Evolutionary conservation across 2,113 vertebrate genomes (phyloP), one percentile per base, ranked within the genome.

Genomic region (Tupaia tana): DNA sequence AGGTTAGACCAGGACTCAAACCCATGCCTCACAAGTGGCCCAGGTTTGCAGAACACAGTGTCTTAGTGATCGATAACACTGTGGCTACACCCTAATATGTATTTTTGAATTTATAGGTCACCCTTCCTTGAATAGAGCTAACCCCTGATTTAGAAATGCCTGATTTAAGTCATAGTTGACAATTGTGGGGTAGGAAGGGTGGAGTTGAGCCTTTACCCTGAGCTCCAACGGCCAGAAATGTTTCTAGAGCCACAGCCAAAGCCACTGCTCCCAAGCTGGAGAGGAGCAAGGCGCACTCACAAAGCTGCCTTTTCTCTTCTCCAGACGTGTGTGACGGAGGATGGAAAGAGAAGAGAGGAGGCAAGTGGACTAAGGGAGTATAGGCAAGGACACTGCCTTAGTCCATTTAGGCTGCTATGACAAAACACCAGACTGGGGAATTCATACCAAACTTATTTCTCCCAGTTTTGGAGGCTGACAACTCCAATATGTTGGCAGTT

Each of bases 231-330:
- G 24, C 31, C 64, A 16, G 34, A 22, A 34, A 18, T 31, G 29
- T 34, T 20, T 29, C 70, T 19, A 11, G 2, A 27, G 9, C 3
- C 77, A 20, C 9, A n/a, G 77, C 52, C 15, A 84, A 25, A 58
- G 54, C 64, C 0, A 1, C 9, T 6, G 43, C 52, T 87, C 24
- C 73, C 1, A 11, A 6, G 27, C 18, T 25, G 7, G 14, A 58
- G 67, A 15, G 20, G 13, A 18, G n/a, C 0, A 0, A 70, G n/a
- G 12, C 20, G 16, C 16, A 7, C 14, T 52, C n/a, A 54, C 0
- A 0, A 59, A 31, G 34, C 6, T 11, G 31, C 25, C 16, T 25
- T n/a, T 70, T 24, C 20, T 81, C 29, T 66, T 12, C 79, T 88
- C 74, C 2, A 15, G 25, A 29, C 52, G 18, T 86, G 74, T 24